Percentiles rank a stretch among this genome's conserved stretches.
phyloP scores from a whole-genome alignment of 1,140 invertebrate species.

The Ips nitidus region DNA sequence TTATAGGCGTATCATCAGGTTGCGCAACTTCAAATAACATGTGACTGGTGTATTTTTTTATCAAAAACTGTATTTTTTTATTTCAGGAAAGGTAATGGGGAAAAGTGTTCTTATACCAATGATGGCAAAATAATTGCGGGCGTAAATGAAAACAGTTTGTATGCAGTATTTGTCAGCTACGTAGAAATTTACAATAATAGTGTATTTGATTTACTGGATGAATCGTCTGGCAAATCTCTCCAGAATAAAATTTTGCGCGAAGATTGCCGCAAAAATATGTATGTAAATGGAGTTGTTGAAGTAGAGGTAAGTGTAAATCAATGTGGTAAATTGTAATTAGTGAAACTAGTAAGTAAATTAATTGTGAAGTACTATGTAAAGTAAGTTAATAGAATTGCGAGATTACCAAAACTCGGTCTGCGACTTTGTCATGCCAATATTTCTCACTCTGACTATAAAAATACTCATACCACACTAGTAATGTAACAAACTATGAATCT shows the following conservation, averaged over 20 bases:
- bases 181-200: constrained; percentile 98
- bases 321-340: not conserved
- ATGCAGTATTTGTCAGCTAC: constrained; percentile 93
- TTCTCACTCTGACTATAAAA: too few species aligned
- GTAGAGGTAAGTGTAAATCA: constrained; percentile 68
- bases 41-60: not conserved
- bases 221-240: constrained; percentile 54
- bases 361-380: not conserved
- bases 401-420: too few species aligned
- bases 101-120: constrained; percentile 45
- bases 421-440: too few species aligned
- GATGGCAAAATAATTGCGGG: constrained; percentile 56
- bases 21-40: too few species aligned
- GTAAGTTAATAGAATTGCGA: not conserved
- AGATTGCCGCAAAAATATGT: constrained; percentile 83
- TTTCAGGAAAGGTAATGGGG: constrained; percentile 33
- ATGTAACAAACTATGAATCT: too few species aligned
- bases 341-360: not conserved
- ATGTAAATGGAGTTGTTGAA: constrained; percentile 86
- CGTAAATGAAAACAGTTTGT: constrained; percentile 79
- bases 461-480: too few species aligned
- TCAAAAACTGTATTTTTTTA: not conserved
- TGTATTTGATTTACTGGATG: constrained; percentile 93
- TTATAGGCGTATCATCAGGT: too few species aligned
- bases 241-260: constrained; percentile 73